phyloP scores from a whole-genome alignment of 64 coral and sea anemone genomes.

The Actinia tenebrosa region DNA sequence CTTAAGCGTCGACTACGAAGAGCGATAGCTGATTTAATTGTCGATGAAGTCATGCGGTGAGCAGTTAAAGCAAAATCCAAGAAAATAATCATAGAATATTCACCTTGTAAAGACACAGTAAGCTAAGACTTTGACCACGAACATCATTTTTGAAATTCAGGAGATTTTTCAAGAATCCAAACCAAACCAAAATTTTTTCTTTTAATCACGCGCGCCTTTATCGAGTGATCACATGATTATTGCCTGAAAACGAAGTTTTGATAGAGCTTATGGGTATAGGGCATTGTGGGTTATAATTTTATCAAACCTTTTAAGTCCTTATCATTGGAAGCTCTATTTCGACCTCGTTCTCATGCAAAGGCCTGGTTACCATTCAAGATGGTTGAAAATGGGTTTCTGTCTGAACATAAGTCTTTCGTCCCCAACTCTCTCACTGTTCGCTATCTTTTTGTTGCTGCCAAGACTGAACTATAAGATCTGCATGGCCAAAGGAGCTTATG shows the following conservation, averaged over 20 bases:
- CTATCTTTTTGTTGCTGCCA: neutral
- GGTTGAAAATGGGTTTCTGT: neutral
- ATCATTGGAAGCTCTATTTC: neutral
- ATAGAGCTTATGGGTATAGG: neutral
- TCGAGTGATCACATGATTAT: neutral
- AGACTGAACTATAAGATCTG: neutral
- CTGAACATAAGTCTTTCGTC: no score
- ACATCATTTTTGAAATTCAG: neutral
- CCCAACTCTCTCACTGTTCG: no score
- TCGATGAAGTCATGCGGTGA: constrained; percentile 59
- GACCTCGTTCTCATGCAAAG: neutral
- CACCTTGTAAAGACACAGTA: neutral
- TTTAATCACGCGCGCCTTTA: no score
- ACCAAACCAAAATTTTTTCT: no score
- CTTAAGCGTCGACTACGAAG: constrained; percentile 67
- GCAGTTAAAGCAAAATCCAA: neutral
- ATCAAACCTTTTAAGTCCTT: neutral
- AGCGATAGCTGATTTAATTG: constrained; percentile 79
- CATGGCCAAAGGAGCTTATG: neutral
- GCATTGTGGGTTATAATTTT: neutral
- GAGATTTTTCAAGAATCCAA: no score
- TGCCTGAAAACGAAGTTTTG: neutral
- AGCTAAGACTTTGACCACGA: neutral
- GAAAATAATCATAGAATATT: neutral
- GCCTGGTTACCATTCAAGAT: neutral